Conservation (phyloP, 2,888 invertebrate species). For the Cephonodes hylas region DNA sequence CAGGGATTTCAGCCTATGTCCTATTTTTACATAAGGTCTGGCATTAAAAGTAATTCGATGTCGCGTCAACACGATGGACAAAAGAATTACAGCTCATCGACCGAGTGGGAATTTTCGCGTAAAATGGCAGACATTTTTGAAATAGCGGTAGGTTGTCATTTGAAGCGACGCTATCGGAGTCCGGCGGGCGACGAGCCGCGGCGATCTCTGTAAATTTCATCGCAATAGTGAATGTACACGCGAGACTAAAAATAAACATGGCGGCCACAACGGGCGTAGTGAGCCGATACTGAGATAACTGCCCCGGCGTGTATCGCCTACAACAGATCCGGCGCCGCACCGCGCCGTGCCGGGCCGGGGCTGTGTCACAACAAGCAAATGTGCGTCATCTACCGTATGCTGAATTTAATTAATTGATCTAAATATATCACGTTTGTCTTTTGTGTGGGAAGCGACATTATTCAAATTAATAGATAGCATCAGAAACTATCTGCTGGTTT, state of each 20-base stretch:
- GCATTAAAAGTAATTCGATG: conserved; percentile 59
- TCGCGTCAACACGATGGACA: conserved; percentile 52
- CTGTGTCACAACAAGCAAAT: conserved; percentile 54
- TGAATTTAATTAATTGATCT: conserved; percentile 57
- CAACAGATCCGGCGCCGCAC: conserved; percentile 42
- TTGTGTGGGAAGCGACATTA: conserved; percentile 34
- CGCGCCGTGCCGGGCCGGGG: conserved; percentile 30
- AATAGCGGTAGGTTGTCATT: conserved; percentile 73
- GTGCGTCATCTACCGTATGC: conserved; percentile 40
- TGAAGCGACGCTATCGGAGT: conserved; percentile 62
- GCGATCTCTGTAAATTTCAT: conserved; percentile 72
- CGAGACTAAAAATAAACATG: conserved; percentile 76
- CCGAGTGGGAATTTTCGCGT: conserved; percentile 60
- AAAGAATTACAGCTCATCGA: conserved; percentile 67
- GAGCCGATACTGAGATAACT: conserved; percentile 71
- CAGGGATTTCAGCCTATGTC: background rate
- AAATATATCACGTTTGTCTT: conserved; percentile 44
- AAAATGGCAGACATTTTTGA: conserved; percentile 73
- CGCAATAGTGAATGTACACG: conserved; percentile 70
- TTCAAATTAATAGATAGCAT: conserved; percentile 41
- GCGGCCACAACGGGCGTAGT: conserved; percentile 65
- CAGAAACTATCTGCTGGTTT: too few relatives aligned
- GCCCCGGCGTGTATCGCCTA: conserved; percentile 53
- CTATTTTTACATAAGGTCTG: conserved; percentile 10
- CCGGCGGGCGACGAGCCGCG: conserved; percentile 52